These are phyloP conservation scores for Masticophis lateralis DNA, from an alignment of 2,797 vertebrate genomes.

Conservation along the genomic window DNA sequence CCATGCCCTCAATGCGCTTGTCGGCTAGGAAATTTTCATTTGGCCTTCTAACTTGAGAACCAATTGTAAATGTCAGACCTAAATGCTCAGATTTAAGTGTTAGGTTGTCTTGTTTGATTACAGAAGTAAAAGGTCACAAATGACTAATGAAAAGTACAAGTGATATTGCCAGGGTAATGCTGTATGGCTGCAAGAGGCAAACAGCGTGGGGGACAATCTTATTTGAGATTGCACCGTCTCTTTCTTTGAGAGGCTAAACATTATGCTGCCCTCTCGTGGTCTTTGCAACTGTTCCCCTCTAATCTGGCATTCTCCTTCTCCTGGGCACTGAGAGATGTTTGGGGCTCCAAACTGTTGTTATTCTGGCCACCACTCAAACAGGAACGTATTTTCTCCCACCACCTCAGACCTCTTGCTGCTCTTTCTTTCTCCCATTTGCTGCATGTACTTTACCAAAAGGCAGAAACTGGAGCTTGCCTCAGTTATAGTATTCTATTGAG, in stretches of 20 bases:
- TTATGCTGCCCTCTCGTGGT: slow-evolving; percentile 20
- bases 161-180: slow-evolving; percentile 48
- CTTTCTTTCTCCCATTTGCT: neutral
- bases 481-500: no score
- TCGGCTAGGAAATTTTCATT: slow-evolving; percentile 64
- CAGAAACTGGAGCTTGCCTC: neutral
- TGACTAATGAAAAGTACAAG: slow-evolving; percentile 65
- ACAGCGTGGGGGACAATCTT: slow-evolving; percentile 56
- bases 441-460: neutral
- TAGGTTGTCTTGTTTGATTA: slow-evolving; percentile 68
- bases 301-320: neutral
- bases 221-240: slow-evolving; percentile 27
- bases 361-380: neutral
- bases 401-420: neutral
- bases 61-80: slow-evolving; percentile 68
- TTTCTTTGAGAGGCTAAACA: slow-evolving; percentile 31
- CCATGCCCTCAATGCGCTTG: slow-evolving; percentile 41
- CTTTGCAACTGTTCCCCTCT: neutral
- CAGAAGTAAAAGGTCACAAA: slow-evolving; percentile 62
- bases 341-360: neutral
- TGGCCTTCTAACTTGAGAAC: slow-evolving; percentile 47
- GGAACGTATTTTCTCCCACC: neutral
- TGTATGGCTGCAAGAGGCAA: slow-evolving; percentile 56
- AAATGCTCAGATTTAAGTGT: slow-evolving; percentile 61
- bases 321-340: neutral